Percentiles rank a stretch among this genome's conserved stretches.
phyloP scores from a whole-genome alignment of 2,888 invertebrate species.

The Anthoptus insignis region DNA sequence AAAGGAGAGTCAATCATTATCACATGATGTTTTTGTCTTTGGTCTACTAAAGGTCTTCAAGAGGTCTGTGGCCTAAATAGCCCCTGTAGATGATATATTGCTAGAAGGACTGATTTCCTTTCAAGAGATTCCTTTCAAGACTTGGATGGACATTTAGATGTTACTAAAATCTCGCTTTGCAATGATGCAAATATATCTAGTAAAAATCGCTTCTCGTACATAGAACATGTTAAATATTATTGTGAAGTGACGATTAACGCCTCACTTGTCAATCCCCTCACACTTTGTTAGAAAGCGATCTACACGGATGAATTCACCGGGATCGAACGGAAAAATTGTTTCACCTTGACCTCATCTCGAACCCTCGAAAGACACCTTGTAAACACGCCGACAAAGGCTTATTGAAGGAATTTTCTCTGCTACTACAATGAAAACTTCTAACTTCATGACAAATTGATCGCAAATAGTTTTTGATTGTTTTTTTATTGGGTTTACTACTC shows the following conservation, averaged over 20 bases:
- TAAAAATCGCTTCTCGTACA: no score
- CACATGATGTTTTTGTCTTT: no score
- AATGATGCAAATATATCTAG: no score
- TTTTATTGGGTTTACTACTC: not conserved
- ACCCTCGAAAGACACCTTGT: constrained; percentile 27
- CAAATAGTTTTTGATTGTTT: not conserved
- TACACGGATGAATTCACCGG: not conserved
- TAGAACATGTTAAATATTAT: not conserved
- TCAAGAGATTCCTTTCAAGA: no score
- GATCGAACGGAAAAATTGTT: constrained; percentile 24
- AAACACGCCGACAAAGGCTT: constrained; percentile 2
- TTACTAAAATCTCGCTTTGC: no score
- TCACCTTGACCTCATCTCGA: constrained; percentile 38
- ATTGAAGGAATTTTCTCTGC: constrained; percentile 19
- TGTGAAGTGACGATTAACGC: not conserved
- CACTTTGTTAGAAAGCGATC: not conserved
- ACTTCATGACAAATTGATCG: not conserved
- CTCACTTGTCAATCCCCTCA: not conserved
- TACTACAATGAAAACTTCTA: constrained; percentile 6
- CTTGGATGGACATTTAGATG: no score
- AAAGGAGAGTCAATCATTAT: no score
- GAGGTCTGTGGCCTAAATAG: no score
- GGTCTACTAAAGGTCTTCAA: no score
- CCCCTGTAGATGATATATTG: no score
- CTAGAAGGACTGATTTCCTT: no score